Evolutionary conservation across 1,140 invertebrate species (phyloP), one percentile per base, ranked within the genome.

Genomic region (Bradysia coprophila): DNA sequence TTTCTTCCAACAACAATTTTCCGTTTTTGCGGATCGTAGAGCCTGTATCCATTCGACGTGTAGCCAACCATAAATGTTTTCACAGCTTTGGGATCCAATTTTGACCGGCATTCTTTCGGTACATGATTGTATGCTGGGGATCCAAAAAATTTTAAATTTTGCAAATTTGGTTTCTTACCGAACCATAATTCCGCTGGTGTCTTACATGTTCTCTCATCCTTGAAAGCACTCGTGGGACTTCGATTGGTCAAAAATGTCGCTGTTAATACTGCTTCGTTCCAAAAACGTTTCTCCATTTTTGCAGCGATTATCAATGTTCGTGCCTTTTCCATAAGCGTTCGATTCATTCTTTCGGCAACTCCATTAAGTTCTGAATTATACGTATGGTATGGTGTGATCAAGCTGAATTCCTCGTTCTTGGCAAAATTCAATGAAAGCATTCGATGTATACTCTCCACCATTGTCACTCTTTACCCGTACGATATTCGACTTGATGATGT

Each of bases 351-450:
- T 45, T 62, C 56, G 9, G 48, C 45, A 6, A 54, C 44, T 10
- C 57, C 53, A 48, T 61, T 60, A 41, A 49, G 46, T 42, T 61
- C 39, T 13, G 55, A 54, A 31, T 46, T 45, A n/a, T n/a, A n/a
- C n/a, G 43, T 54, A 54, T 2, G 50, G n/a, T 23, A 50, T 47
- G 13, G 53, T 52, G 16, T 24, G 21, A 40, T 54, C 32, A n/a
- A 43, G 6, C 42, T 49, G 45, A 31, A 51, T 46, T n/a, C 45
- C 42, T 43, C 43, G 33, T 19, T 21, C 3, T 22, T 43, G 42
- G 20, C 23, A 40, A n/a, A 13, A 46, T 16, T 23, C 19, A 19
- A 16, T 23, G 15, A 37, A 24, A 11, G 46, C 31, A 28, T 34
- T 21, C 19, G 47, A 50, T 9, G 42, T 24, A 37, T 49, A 58